These are phyloP conservation scores for Gymnoscelis rufifasciata DNA, from an alignment of 2,888 invertebrate species.

Conservation along the genomic window DNA sequence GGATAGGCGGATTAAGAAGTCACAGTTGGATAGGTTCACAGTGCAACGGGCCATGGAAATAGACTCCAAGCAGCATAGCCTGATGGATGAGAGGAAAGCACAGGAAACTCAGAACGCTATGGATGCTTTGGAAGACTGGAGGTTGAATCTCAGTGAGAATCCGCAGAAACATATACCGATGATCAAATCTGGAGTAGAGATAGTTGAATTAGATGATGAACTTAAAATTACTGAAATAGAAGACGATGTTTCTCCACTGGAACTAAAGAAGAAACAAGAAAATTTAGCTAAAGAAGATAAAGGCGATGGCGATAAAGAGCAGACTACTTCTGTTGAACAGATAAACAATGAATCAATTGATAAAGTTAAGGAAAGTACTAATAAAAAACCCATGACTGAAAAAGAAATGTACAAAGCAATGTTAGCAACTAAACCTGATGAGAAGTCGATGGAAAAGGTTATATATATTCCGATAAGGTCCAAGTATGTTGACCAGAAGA, in stretches of 20 bases:
- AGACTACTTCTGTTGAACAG: not conserved
- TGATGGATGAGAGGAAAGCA: conserved; percentile 82
- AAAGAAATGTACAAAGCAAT: conserved; percentile 12
- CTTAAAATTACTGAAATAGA: conserved; percentile 11
- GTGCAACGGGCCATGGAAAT: conserved; percentile 73
- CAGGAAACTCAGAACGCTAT: conserved; percentile 81
- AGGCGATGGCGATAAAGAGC: not conserved
- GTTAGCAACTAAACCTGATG: conserved; percentile 7
- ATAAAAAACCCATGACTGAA: conserved; percentile 1
- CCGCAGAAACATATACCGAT: conserved; percentile 6
- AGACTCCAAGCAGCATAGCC: conserved; percentile 70
- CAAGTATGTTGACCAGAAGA: conserved; percentile 59
- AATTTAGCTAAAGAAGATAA: not conserved
- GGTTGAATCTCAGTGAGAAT: conserved; percentile 38
- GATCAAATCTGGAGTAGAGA: conserved; percentile 20
- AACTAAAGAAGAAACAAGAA: not conserved
- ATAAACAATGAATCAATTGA: conserved; percentile 1
- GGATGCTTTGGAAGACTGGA: conserved; percentile 82
- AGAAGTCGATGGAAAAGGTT: conserved; percentile 20
- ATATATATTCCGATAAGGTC: conserved; percentile 48
- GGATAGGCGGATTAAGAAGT: conserved; percentile 70
- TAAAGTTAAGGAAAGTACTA: conserved; percentile 4
- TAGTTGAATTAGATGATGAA: conserved; percentile 16
- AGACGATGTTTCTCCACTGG: not conserved
- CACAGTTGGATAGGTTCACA: conserved; percentile 76